Conservation (phyloP, 2,113 vertebrate species). For the Tenrec ecaudatus region DNA sequence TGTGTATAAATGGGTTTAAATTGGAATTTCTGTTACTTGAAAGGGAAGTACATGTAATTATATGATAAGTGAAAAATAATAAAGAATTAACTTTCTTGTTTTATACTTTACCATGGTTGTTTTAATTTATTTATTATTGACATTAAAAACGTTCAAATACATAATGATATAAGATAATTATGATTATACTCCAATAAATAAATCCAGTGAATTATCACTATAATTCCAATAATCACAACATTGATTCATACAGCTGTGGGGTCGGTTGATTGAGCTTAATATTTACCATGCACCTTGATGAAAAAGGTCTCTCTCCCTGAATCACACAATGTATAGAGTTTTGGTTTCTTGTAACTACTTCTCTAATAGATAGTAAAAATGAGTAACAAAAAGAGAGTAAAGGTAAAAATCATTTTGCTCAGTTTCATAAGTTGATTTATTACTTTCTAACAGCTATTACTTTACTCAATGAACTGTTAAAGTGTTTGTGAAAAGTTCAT, state of each 20-base stretch:
- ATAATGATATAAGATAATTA: background rate
- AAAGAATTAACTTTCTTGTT: background rate
- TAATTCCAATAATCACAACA: background rate
- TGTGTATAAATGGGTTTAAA: background rate
- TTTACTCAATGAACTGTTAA: background rate
- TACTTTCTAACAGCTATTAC: background rate
- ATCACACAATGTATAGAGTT: background rate
- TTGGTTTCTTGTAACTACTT: constrained; percentile 28
- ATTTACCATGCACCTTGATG: background rate
- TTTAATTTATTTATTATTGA: constrained; percentile 18
- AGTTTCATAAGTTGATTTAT: constrained; percentile 30
- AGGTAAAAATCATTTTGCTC: constrained; percentile 20
- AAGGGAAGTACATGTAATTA: background rate
- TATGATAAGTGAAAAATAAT: background rate
- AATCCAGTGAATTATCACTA: background rate
- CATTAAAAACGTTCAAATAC: no score
- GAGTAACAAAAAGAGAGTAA: background rate
- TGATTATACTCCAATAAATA: background rate
- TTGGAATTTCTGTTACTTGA: background rate
- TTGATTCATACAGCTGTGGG: background rate
- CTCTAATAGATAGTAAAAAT: background rate
- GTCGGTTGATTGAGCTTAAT: background rate
- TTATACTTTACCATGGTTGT: background rate
- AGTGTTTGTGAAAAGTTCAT: background rate
- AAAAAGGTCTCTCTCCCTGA: background rate